Percentiles rank a stretch among this genome's conserved stretches.
phyloP scores from a whole-genome alignment of 2,888 invertebrate species.

The Panorpa germanica region DNA sequence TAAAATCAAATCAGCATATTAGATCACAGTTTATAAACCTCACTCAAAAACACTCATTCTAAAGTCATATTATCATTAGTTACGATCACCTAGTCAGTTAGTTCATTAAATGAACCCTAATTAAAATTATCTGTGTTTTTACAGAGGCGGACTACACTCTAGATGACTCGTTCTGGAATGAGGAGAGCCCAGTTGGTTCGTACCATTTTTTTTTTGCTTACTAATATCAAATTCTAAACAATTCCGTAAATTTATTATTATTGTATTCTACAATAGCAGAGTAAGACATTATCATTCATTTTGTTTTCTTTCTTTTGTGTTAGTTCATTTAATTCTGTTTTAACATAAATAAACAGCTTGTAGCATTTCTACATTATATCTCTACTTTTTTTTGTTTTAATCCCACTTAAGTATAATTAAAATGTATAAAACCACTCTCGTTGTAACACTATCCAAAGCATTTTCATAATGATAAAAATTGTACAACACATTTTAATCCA shows the following conservation, averaged over 20 bases:
- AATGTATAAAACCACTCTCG: too few relatives aligned
- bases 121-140: slow-evolving; percentile 16
- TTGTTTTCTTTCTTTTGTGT: too few relatives aligned
- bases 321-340: too few relatives aligned
- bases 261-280: too few relatives aligned
- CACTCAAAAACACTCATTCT: neutral
- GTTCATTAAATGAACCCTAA: neutral
- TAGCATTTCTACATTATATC: too few relatives aligned
- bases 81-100: slow-evolving; percentile 1
- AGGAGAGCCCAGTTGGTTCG: slow-evolving; percentile 82
- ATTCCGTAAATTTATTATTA: slow-evolving; percentile 1
- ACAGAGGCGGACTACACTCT: slow-evolving; percentile 82
- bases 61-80: neutral
- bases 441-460: too few relatives aligned
- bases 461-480: too few relatives aligned
- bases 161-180: slow-evolving; percentile 87
- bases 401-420: too few relatives aligned
- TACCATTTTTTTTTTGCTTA: slow-evolving; percentile 15
- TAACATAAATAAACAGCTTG: too few relatives aligned
- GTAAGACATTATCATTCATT: too few relatives aligned
- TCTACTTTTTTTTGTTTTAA: too few relatives aligned
- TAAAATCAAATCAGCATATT: slow-evolving; percentile 12
- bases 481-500: too few relatives aligned
- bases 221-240: slow-evolving; percentile 1
- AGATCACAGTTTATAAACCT: slow-evolving; percentile 10